phyloP scores from a whole-genome alignment of 2,888 invertebrate species.

The Carcina quercana region DNA sequence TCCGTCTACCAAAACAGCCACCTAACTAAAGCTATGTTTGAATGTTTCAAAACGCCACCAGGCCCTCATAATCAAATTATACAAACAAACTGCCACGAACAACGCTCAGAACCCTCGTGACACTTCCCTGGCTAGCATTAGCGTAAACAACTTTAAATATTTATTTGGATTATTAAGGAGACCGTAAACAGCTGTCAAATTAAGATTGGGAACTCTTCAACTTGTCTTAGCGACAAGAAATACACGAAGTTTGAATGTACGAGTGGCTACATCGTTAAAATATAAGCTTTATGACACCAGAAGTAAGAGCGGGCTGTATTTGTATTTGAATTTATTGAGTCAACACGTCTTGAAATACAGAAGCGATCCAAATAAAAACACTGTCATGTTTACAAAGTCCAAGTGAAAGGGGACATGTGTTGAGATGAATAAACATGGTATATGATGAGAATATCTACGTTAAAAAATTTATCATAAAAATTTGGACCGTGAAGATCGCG shows the following conservation, averaged over 20 bases:
- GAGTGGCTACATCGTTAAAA: slow-evolving; percentile 6
- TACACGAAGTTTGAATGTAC: slow-evolving; percentile 6
- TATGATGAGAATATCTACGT: too few species aligned
- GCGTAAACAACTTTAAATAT: slow-evolving; percentile 49
- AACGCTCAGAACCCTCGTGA: slow-evolving; percentile 17
- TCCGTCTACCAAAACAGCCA: too few species aligned
- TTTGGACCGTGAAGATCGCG: too few species aligned
- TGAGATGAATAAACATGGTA: too few species aligned
- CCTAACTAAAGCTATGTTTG: too few species aligned
- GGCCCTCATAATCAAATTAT: slow-evolving; percentile 30
- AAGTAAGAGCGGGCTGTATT: slow-evolving; percentile 12
- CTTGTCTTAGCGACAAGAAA: slow-evolving; percentile 21
- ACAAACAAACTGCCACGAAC: slow-evolving; percentile 26
- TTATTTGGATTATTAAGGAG: slow-evolving; percentile 46
- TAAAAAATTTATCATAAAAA: too few species aligned
- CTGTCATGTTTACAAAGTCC: slow-evolving; percentile 14
- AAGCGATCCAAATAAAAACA: slow-evolving; percentile 12
- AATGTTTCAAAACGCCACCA: slow-evolving; percentile 1
- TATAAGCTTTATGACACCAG: slow-evolving; percentile 14
- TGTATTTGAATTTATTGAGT: slow-evolving; percentile 15
- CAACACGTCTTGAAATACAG: slow-evolving; percentile 14
- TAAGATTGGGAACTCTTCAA: slow-evolving; percentile 40
- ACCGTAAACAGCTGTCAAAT: slow-evolving; percentile 50
- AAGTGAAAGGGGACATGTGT: slow-evolving; percentile 10
- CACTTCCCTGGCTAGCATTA: slow-evolving; percentile 32